A percentile compares a stretch with the other conserved stretches of the same genome.
Evolutionary conservation across 2,797 vertebrate species (phyloP).

Genomic region (Hippoglossus hippoglossus): DNA sequence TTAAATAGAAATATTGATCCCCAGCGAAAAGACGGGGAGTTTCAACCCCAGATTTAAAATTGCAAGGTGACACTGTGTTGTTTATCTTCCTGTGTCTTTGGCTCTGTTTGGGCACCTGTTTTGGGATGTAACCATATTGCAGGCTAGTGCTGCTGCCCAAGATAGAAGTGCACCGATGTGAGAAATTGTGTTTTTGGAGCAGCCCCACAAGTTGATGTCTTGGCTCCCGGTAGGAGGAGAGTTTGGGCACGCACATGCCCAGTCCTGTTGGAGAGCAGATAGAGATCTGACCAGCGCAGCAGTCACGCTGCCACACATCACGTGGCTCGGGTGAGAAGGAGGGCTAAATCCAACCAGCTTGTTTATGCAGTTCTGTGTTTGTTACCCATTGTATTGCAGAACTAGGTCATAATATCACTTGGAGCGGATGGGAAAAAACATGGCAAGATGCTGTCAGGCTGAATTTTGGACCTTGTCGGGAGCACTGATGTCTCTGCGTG

Average conservation of each 20-base stretch:
- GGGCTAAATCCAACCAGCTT: slow-evolving; percentile 52
- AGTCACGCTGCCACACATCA: slow-evolving; percentile 66
- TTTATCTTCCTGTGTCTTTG: slow-evolving; percentile 35
- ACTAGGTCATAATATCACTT: slow-evolving; percentile 65
- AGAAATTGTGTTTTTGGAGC: slow-evolving; percentile 76
- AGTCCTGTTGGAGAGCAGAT: slow-evolving; percentile 61
- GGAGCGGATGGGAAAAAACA: slow-evolving; percentile 39
- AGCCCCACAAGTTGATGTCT: slow-evolving; percentile 65
- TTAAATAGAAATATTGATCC: slow-evolving; percentile 59
- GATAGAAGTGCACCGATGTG: slow-evolving; percentile 70
- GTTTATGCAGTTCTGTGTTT: slow-evolving; percentile 58
- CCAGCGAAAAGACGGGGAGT: slow-evolving; percentile 28
- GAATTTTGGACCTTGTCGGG: slow-evolving; percentile 47
- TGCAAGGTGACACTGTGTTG: slow-evolving; percentile 29
- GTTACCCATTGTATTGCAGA: slow-evolving; percentile 59
- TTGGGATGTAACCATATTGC: slow-evolving; percentile 58
- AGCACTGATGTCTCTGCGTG: slow-evolving; percentile 38
- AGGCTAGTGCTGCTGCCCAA: slow-evolving; percentile 52
- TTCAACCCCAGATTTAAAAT: slow-evolving; percentile 33
- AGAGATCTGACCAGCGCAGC: slow-evolving; percentile 61
- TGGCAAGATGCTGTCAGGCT: slow-evolving; percentile 42
- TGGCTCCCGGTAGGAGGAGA: slow-evolving; percentile 67
- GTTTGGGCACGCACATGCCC: slow-evolving; percentile 51
- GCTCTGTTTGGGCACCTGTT: slow-evolving; percentile 35
- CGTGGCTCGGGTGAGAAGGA: slow-evolving; percentile 61